Evolutionary conservation across 2,113 vertebrate species (phyloP).

Genomic region (Pollimyrus isidori): DNA sequence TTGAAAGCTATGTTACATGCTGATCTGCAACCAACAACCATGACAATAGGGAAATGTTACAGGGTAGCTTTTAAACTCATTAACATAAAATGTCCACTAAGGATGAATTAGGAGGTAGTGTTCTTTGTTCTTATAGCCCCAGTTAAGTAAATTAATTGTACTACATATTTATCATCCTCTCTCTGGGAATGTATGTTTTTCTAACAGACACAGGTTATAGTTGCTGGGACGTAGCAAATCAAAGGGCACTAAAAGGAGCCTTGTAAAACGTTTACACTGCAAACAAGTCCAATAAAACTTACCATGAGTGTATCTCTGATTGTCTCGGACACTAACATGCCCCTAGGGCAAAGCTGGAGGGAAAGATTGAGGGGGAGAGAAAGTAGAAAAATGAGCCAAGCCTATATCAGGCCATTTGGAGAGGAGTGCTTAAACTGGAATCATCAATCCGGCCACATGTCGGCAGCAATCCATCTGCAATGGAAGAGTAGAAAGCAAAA

Average conservation of each 20-base stretch:
- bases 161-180: not conserved
- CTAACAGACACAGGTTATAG: not conserved
- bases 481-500: not conserved
- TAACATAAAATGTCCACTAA: not conserved
- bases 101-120: not conserved
- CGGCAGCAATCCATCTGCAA: not conserved
- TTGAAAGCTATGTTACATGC: not conserved
- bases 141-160: not conserved
- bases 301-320: not conserved
- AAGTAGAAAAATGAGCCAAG: not conserved
- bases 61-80: not conserved
- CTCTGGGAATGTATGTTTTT: not conserved
- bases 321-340: not conserved
- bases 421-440: not conserved
- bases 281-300: constrained; percentile 8
- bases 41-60: not conserved
- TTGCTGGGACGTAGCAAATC: not conserved
- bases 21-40: not conserved
- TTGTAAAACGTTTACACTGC: constrained; percentile 1
- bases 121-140: not conserved
- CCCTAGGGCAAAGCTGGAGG: not conserved
- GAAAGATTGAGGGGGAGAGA: not conserved
- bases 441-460: not conserved
- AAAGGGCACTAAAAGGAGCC: not conserved
- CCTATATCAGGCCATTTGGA: not conserved